phyloP scores from a whole-genome alignment of 2,888 invertebrate genomes.

The Anoplius nigerrimus region DNA sequence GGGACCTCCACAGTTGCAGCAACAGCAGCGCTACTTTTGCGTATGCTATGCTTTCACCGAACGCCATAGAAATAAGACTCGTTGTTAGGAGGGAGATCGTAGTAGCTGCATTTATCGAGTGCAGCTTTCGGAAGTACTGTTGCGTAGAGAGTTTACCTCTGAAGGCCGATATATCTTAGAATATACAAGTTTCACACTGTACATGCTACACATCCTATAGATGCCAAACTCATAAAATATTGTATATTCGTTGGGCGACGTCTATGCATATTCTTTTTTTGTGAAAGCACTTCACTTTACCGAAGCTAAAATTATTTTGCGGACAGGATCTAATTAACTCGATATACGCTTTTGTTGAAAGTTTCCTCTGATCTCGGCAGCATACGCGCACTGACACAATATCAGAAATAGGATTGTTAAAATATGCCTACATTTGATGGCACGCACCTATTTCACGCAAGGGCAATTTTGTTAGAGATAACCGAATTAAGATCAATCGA shows the following conservation, averaged over 20 bases:
- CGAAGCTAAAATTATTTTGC: too few species aligned
- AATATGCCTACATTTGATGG: constrained; percentile 63
- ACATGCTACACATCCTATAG: too few species aligned
- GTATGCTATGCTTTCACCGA: constrained; percentile 51
- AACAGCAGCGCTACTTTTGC: constrained; percentile 30
- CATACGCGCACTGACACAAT: constrained; percentile 63
- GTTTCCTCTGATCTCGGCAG: constrained; percentile 61
- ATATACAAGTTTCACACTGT: too few species aligned
- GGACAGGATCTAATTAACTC: too few species aligned
- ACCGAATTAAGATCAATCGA: too few species aligned
- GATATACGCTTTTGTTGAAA: constrained; percentile 49
- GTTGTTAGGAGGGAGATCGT: constrained; percentile 22
- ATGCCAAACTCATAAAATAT: too few species aligned
- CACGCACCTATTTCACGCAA: constrained; percentile 49
- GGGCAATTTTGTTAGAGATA: constrained; percentile 4
- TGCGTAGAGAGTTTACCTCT: constrained; percentile 16
- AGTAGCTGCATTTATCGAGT: constrained; percentile 43
- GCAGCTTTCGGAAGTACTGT: constrained; percentile 13
- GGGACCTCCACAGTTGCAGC: background rate
- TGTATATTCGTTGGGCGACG: too few species aligned
- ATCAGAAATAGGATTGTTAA: constrained; percentile 68
- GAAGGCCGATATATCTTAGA: constrained; percentile 5
- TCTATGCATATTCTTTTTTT: too few species aligned
- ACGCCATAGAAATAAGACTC: constrained; percentile 38
- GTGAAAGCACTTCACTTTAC: too few species aligned